phyloP scores from a whole-genome alignment of 2,113 vertebrate genomes.

The Catharus bicknelli region DNA sequence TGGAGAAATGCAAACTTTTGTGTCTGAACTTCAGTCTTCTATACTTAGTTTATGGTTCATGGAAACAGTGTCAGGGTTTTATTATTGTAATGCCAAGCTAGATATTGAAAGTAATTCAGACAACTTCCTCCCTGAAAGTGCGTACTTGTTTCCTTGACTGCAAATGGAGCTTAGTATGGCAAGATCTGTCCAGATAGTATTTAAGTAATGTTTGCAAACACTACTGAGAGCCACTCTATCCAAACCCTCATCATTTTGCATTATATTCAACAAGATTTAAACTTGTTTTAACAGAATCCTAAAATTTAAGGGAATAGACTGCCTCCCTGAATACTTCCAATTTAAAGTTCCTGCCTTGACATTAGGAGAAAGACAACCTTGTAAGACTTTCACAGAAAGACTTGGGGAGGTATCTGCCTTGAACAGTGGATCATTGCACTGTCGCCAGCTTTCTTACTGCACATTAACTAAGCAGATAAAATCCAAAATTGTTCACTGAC shows the following conservation, averaged over 20 bases:
- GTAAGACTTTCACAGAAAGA: not conserved
- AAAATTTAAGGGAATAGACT: not conserved
- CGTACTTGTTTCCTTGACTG: not conserved
- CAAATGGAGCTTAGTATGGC: not conserved
- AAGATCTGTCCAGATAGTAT: not conserved
- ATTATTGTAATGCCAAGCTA: not conserved
- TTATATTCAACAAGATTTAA: not conserved
- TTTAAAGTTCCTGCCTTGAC: not conserved
- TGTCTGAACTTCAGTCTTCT: not conserved
- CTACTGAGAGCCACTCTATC: not conserved
- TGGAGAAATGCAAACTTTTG: not conserved
- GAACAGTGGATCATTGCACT: not conserved
- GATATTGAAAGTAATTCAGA: not conserved
- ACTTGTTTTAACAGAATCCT: not conserved
- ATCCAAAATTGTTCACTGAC: not conserved
- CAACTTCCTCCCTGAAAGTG: not conserved
- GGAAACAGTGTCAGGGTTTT: not conserved
- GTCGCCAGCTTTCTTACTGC: not conserved
- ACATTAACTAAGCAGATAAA: not conserved
- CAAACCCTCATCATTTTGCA: not conserved
- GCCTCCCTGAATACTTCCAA: not conserved
- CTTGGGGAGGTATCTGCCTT: not conserved
- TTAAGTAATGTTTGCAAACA: not conserved
- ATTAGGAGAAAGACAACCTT: fast-evolving
- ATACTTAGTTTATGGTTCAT: not conserved